Evolutionary conservation across 2,888 invertebrate species (phyloP).

Genomic region (Elysia crispata): DNA sequence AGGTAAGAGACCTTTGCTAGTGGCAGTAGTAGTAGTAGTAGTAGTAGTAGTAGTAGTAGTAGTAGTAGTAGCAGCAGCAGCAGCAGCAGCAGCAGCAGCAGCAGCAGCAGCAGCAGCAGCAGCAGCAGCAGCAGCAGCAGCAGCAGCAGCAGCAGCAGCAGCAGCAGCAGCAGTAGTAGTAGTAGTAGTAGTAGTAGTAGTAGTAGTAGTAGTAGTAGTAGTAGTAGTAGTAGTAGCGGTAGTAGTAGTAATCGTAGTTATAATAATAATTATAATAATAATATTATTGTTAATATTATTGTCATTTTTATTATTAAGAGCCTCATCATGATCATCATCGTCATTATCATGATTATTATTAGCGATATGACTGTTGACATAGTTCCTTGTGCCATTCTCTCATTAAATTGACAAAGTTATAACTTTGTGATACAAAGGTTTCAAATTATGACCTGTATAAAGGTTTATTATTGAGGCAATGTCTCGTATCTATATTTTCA

Average conservation of each 20-base stretch:
- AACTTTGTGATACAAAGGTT: too few species aligned
- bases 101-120: slow-evolving; percentile 20
- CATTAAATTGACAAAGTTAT: too few species aligned
- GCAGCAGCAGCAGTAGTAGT: too few species aligned
- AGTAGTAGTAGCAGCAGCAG: slow-evolving; percentile 5
- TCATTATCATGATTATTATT: too few species aligned
- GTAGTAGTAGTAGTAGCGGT: not conserved
- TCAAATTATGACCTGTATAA: too few species aligned
- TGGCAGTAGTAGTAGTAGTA: not conserved
- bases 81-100: not conserved
- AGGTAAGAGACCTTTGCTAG: slow-evolving; percentile 10
- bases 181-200: not conserved
- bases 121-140: slow-evolving; percentile 29
- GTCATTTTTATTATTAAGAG: too few species aligned
- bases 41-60: not conserved
- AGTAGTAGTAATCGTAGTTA: not conserved
- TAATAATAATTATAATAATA: not conserved
- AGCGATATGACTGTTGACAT: too few species aligned
- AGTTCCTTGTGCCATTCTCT: too few species aligned
- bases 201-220: not conserved
- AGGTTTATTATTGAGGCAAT: too few species aligned
- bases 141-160: not conserved
- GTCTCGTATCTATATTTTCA: too few species aligned
- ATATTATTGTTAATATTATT: too few species aligned
- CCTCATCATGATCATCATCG: too few species aligned